Evolutionary conservation across 2,797 vertebrate genomes (phyloP).

Genomic region (Zenarchopterus dispar): DNA sequence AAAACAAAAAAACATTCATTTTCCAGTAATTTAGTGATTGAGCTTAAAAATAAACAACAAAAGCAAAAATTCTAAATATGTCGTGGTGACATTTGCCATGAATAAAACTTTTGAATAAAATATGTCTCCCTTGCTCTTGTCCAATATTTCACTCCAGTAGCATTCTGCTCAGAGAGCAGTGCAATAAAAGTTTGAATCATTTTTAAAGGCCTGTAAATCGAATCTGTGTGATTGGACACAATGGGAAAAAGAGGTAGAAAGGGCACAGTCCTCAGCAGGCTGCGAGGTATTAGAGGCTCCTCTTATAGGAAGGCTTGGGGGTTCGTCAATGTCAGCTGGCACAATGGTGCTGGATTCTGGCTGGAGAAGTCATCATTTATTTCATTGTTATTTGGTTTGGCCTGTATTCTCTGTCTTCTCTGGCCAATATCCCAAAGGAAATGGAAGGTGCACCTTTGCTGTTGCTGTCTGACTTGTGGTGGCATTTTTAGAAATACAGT

Average conservation of each 20-base stretch:
- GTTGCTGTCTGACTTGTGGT: constrained; percentile 20
- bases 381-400: constrained; percentile 59
- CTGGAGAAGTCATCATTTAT: constrained; percentile 41
- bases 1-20: constrained; percentile 17
- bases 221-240: constrained; percentile 77
- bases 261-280: constrained; percentile 82
- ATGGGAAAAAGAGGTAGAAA: constrained; percentile 71
- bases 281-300: constrained; percentile 63
- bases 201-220: constrained; percentile 79
- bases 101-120: constrained; percentile 75
- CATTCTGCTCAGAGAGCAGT: constrained; percentile 66
- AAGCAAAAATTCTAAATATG: constrained; percentile 16
- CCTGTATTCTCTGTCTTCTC: constrained; percentile 45
- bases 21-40: constrained; percentile 28
- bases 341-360: constrained; percentile 57
- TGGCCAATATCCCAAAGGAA: constrained; percentile 41
- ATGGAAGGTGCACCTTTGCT: constrained; percentile 26
- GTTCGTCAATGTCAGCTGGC: constrained; percentile 76
- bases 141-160: constrained; percentile 70
- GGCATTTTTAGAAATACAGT: constrained; percentile 11
- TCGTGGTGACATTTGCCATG: constrained; percentile 58
- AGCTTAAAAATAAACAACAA: constrained; percentile 39
- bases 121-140: constrained; percentile 64
- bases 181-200: constrained; percentile 77
- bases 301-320: constrained; percentile 56